phyloP scores from a whole-genome alignment of 1,140 invertebrate species.

The Akabosia matsudoensis region DNA sequence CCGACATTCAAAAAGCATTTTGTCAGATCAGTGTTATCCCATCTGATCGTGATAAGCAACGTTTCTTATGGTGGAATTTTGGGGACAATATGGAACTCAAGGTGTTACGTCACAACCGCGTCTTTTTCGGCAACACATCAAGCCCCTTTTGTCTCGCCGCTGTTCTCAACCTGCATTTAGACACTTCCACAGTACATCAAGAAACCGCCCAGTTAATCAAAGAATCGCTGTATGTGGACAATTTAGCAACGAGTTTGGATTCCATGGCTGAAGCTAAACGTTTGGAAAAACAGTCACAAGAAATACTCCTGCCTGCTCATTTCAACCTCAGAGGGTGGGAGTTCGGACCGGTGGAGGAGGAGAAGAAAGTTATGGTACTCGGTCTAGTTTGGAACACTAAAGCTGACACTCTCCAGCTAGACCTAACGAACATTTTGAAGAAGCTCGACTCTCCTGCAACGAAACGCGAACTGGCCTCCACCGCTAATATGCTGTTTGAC shows the following conservation, averaged over 20 bases:
- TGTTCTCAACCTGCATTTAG: not conserved
- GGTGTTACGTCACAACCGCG: not conserved
- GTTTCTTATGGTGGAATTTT: constrained; percentile 41
- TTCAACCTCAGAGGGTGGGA: constrained; percentile 3
- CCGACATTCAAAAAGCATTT: constrained; percentile 54
- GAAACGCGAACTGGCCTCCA: not conserved
- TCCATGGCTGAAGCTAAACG: not conserved
- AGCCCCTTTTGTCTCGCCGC: not conserved
- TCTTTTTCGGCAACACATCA: not conserved
- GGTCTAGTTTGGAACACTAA: not conserved
- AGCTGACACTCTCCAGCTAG: not conserved
- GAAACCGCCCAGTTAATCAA: not conserved
- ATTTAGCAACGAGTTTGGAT: not conserved
- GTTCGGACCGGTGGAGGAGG: not conserved
- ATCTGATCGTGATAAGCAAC: constrained; percentile 30
- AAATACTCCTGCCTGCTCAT: not conserved
- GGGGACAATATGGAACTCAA: not conserved
- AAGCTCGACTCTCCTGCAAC: not conserved
- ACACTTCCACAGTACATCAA: not conserved
- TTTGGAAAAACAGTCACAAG: not conserved
- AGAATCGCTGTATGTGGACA: not conserved
- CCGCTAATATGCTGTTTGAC: not conserved
- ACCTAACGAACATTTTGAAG: not conserved
- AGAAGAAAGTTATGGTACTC: not conserved
- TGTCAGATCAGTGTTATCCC: constrained; percentile 33